A percentile compares a stretch with the other conserved stretches of the same genome.
Conservation (phyloP, 2,888 invertebrate species). For the Hermodice carunculata region DNA sequence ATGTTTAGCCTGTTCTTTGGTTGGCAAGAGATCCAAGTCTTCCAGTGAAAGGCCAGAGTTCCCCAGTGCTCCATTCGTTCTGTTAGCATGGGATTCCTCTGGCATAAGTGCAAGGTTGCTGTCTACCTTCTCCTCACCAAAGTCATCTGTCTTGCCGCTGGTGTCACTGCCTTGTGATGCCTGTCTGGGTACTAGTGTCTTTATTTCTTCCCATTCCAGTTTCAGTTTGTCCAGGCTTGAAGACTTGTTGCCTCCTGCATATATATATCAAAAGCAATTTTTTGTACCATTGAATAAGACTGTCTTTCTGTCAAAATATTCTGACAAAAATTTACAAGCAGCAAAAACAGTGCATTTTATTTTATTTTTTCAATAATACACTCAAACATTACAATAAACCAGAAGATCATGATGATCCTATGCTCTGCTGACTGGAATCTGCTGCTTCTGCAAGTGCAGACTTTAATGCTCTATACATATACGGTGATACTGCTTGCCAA, state of each 20-base stretch:
- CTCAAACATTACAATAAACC: no score
- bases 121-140: background rate
- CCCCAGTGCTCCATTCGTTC: background rate
- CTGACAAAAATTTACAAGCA: background rate
- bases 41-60: slow-evolving; percentile 3
- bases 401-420: no score
- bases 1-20: slow-evolving; percentile 25
- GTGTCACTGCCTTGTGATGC: slow-evolving; percentile 22
- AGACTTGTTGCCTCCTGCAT: slow-evolving; percentile 43
- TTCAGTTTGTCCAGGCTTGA: slow-evolving; percentile 54
- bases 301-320: slow-evolving; percentile 4
- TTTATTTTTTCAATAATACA: no score
- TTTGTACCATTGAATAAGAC: no score
- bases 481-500: no score
- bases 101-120: background rate
- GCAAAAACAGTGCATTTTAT: no score
- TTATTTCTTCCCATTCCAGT: slow-evolving; percentile 62
- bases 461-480: no score
- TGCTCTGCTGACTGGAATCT: no score
- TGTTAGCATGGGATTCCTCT: background rate
- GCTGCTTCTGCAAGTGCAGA: no score
- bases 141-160: background rate
- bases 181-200: slow-evolving; percentile 55
- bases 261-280: no score
- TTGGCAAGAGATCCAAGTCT: slow-evolving; percentile 36